These are phyloP conservation scores for Pseudochromis fuscus DNA, from an alignment of 2,797 vertebrate genomes.

Conservation along the genomic window DNA sequence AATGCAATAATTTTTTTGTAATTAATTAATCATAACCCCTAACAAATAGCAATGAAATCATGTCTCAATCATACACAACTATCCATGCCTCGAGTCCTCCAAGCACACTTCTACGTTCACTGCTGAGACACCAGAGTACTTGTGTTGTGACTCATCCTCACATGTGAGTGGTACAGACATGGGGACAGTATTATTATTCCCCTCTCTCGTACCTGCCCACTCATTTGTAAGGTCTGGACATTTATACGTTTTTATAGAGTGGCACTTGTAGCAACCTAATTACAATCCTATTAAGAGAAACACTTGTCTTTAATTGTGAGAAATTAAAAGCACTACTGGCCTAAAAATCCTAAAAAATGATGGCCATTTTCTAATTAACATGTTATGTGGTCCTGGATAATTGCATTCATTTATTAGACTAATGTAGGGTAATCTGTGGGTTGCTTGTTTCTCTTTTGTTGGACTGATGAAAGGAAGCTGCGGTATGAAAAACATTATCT, in stretches of 20 bases:
- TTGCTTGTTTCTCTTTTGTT: slow-evolving; percentile 31
- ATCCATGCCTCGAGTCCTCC: slow-evolving; percentile 2
- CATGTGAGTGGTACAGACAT: slow-evolving; percentile 3
- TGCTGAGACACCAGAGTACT: slow-evolving; percentile 10
- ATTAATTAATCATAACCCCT: too few species aligned
- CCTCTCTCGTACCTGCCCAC: slow-evolving; percentile 49
- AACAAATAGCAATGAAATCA: slow-evolving; percentile 24
- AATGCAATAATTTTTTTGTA: too few species aligned
- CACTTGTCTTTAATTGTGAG: slow-evolving; percentile 46
- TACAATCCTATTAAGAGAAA: slow-evolving; percentile 51
- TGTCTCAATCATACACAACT: background rate
- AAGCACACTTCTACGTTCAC: background rate
- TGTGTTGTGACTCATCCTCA: slow-evolving; percentile 10
- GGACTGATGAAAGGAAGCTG: slow-evolving; percentile 11
- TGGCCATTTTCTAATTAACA: slow-evolving; percentile 36
- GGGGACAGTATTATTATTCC: slow-evolving; percentile 40
- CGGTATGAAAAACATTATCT: slow-evolving; percentile 5
- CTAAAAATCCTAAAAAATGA: slow-evolving; percentile 22
- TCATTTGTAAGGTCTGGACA: slow-evolving; percentile 53
- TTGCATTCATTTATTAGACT: slow-evolving; percentile 37
- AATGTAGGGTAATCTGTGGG: slow-evolving; percentile 4
- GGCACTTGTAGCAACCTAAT: slow-evolving; percentile 47
- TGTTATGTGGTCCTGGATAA: slow-evolving; percentile 26
- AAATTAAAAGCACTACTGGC: slow-evolving; percentile 35
- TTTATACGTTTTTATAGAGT: slow-evolving; percentile 54